Conservation (phyloP, 2,113 vertebrate species). For the Lates calcarifer region DNA sequence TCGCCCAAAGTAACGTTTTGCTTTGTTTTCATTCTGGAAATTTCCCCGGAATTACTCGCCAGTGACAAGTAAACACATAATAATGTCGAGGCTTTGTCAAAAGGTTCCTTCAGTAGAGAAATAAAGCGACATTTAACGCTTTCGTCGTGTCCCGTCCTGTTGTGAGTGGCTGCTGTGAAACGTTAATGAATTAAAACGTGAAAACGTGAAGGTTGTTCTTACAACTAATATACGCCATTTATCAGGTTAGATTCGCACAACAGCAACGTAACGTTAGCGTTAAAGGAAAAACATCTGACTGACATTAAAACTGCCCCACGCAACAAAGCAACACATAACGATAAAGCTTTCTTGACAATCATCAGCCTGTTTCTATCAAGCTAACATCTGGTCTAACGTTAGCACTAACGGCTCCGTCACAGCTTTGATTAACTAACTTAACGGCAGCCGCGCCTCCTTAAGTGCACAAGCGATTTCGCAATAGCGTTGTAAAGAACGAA, state of each 20-base stretch:
- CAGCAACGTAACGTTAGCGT: not conserved
- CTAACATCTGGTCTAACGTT: conserved; percentile 37
- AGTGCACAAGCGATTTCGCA: not conserved
- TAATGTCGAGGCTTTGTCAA: not conserved
- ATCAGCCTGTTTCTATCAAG: conserved; percentile 34
- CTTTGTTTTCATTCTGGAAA: conserved; percentile 11
- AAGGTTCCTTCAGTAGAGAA: not conserved
- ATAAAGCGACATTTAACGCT: not conserved
- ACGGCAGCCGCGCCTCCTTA: conserved; percentile 5
- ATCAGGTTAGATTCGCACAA: not conserved
- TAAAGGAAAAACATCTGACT: not conserved
- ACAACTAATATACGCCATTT: conserved; percentile 31
- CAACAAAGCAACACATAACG: not conserved
- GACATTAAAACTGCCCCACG: not conserved
- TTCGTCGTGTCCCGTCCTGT: not conserved
- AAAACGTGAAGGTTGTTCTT: not conserved
- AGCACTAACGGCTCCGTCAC: conserved; percentile 32
- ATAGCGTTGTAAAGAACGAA: not conserved
- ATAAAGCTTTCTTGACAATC: not conserved
- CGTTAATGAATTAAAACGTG: not conserved
- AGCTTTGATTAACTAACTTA: conserved; percentile 26
- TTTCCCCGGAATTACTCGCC: not conserved
- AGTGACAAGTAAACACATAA: not conserved
- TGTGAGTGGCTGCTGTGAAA: not conserved
- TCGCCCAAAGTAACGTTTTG: not conserved